Conservation (phyloP, 1,140 invertebrate species). For the Nymphalis io region DNA sequence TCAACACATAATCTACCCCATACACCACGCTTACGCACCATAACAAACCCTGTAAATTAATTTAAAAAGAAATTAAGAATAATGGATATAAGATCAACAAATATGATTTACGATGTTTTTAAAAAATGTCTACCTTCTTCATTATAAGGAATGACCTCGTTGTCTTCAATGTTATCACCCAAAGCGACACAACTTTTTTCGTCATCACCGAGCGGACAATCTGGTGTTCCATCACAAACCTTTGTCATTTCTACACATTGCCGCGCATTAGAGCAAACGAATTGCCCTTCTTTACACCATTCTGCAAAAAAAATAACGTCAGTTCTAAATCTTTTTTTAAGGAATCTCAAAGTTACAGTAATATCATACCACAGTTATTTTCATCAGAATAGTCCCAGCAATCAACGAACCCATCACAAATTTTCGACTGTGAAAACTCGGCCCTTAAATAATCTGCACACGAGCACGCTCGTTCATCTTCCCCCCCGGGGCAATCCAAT, state of each 20-base stretch:
- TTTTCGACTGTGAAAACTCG: slow-evolving; percentile 86
- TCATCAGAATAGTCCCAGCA: slow-evolving; percentile 92
- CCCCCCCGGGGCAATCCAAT: slow-evolving; percentile 86
- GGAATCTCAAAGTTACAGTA: not conserved
- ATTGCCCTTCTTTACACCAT: slow-evolving; percentile 87
- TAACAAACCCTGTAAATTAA: slow-evolving; percentile 83
- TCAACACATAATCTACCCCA: slow-evolving; percentile 91
- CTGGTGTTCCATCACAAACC: slow-evolving; percentile 87
- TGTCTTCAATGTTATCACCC: slow-evolving; percentile 73
- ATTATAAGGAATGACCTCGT: slow-evolving; percentile 82
- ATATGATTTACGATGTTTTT: too few relatives aligned
- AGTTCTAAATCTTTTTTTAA: not conserved
- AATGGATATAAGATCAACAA: too few relatives aligned
- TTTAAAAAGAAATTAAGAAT: slow-evolving; percentile 26
- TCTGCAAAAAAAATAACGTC: slow-evolving; percentile 74
- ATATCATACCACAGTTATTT: slow-evolving; percentile 85
- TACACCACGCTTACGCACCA: slow-evolving; percentile 87
- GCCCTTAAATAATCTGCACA: slow-evolving; percentile 89
- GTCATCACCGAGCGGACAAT: slow-evolving; percentile 92
- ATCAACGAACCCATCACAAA: slow-evolving; percentile 90
- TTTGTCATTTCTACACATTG: slow-evolving; percentile 84
- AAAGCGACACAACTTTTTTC: slow-evolving; percentile 87
- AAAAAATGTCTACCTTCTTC: slow-evolving; percentile 78
- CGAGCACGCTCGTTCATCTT: slow-evolving; percentile 87
- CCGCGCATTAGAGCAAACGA: slow-evolving; percentile 87